Conservation (phyloP, 2,888 invertebrate genomes). For the Xestoiulus laeticollis region DNA sequence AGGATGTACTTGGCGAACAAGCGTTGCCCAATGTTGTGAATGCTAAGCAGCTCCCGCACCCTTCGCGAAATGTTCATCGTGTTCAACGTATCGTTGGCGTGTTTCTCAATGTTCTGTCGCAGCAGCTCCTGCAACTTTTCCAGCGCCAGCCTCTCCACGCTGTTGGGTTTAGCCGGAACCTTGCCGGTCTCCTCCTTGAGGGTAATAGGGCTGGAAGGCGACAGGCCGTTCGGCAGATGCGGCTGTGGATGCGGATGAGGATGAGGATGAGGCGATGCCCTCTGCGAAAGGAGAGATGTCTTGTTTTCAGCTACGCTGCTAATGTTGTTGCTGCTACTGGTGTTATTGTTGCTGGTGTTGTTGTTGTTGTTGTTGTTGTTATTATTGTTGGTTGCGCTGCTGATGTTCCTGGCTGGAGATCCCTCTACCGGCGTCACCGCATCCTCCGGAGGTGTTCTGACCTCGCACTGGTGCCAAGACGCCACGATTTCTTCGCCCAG, state of each 20-base stretch:
- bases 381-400: neutral
- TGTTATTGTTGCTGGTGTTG: slow-evolving; percentile 54
- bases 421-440: slow-evolving; percentile 47
- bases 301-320: slow-evolving; percentile 32
- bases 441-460: slow-evolving; percentile 49
- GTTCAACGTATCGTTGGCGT: slow-evolving; percentile 91
- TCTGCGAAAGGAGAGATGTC: slow-evolving; percentile 60
- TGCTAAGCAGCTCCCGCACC: slow-evolving; percentile 91
- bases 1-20: slow-evolving; percentile 98
- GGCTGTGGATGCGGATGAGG: slow-evolving; percentile 60
- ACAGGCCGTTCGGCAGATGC: slow-evolving; percentile 48
- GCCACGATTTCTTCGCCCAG: slow-evolving; percentile 85
- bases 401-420: neutral
- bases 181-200: neutral
- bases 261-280: slow-evolving; percentile 59
- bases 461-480: slow-evolving; percentile 71
- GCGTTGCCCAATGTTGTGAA: slow-evolving; percentile 98
- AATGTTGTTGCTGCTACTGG: slow-evolving; percentile 52
- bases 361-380: slow-evolving; percentile 47
- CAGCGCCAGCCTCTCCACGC: slow-evolving; percentile 74
- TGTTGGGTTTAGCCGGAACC: slow-evolving; percentile 68
- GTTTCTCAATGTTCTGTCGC: slow-evolving; percentile 94
- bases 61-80: slow-evolving; percentile 91
- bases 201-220: slow-evolving; percentile 29
- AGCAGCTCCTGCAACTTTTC: slow-evolving; percentile 92